Evolutionary conservation across 1,140 invertebrate genomes (phyloP), one percentile per base, ranked within the genome.

Genomic region (Plutomurus gul): DNA sequence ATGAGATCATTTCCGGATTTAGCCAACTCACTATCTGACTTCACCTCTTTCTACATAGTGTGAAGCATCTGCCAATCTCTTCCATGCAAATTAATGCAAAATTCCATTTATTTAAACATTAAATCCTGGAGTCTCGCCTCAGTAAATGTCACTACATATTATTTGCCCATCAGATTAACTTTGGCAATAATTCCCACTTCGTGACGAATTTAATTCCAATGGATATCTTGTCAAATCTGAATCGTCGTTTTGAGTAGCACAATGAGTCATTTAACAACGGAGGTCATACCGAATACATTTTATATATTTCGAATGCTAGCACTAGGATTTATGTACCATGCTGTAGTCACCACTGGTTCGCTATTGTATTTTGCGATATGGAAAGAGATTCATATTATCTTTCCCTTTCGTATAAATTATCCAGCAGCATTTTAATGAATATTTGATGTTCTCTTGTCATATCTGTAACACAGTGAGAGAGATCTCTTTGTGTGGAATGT

Each of bases 1-100:
- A 30, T 65, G 56, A 65, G 56, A 65, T 65, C 56, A 65, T 65
- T 65, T 65, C 56, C 56, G 56, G 30, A 65, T 65, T 65, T 65
- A 27, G 30, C 36, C 30, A 65, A 65, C 56, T 36, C 56, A 36
- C 16, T 30, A 30, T 36, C 27, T 36, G 51, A 60, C 51, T 60
- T 13, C 11, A 7, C 16, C 18, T 25, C 10, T 33, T n/a, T 36
- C 13, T 30, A 7, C 56, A 33, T 25, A 65, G 6, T 65, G 18
- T 65, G 36, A 65, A 30, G 22, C 16, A 16, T 33, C 56, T 65
- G 56, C 16, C 56, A 65, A 65, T 65, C 30, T 27, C 16, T 36
- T n/a, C 36, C 56, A 65, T 65, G 27, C 13, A 33, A 30, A n/a
- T 7, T 33, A 65, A 1, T 6, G 7, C 16, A 30, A 65, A 65